Percentiles rank a stretch among this genome's conserved stretches.
Conservation (phyloP, 2,113 vertebrate species). For the Chamaetylas fuelleborni region DNA sequence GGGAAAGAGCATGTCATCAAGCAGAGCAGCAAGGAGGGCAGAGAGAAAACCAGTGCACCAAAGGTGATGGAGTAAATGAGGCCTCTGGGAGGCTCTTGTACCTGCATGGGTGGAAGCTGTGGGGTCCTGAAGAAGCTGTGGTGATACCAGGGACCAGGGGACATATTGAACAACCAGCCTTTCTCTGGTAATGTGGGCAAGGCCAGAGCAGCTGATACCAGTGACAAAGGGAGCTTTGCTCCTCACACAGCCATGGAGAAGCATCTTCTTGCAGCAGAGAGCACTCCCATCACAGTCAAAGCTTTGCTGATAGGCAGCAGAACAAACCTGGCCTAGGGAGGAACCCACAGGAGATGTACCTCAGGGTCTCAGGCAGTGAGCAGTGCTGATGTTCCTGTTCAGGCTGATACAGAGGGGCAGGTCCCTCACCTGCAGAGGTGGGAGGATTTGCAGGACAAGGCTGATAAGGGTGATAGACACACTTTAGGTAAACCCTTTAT, state of each 20-base stretch:
- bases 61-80: not conserved
- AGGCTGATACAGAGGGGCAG: not conserved
- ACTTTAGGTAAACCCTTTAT: not conserved
- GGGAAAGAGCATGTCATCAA: fast-evolving
- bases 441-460: not conserved
- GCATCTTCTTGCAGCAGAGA: not conserved
- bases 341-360: not conserved
- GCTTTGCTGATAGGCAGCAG: not conserved
- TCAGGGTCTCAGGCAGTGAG: not conserved
- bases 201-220: not conserved
- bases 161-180: not conserved
- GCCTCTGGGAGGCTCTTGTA: not conserved
- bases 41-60: not conserved
- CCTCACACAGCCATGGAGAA: fast-evolving
- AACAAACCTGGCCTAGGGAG: not conserved
- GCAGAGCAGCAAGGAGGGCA: not conserved
- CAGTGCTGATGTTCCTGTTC: not conserved
- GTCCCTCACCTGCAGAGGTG: not conserved
- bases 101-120: not conserved
- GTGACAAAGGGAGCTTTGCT: fast-evolving
- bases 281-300: not conserved
- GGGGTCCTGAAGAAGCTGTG: not conserved
- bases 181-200: not conserved
- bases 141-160: not conserved
- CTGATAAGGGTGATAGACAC: not conserved